A percentile compares a stretch with the other conserved stretches of the same genome.
These are phyloP conservation scores for Chaetura pelagica DNA, from an alignment of 2,113 vertebrate genomes.

Conservation along the genomic window DNA sequence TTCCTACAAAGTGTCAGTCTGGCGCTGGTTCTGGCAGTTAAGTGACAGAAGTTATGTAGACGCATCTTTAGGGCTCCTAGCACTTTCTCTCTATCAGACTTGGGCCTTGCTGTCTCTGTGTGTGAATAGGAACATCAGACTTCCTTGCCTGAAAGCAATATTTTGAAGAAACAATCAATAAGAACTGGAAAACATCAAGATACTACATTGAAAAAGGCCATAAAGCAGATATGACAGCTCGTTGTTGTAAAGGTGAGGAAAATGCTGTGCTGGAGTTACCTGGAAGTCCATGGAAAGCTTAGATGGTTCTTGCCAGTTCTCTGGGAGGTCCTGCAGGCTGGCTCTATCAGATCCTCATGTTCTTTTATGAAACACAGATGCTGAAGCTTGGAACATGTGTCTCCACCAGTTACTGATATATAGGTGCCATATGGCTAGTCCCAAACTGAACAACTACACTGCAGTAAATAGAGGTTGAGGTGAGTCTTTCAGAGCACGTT, in stretches of 20 bases:
- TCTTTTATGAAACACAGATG: slow-evolving; percentile 38
- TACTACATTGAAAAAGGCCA: background rate
- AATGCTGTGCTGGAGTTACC: background rate
- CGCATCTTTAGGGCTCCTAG: background rate
- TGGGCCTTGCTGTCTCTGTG: background rate
- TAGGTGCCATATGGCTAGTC: background rate
- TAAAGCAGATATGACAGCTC: background rate
- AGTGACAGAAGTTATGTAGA: background rate
- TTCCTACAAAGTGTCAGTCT: background rate
- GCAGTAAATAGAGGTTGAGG: background rate
- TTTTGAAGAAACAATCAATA: background rate
- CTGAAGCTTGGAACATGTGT: background rate
- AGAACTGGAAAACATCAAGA: background rate
- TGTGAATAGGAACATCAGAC: background rate
- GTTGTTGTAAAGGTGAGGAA: background rate
- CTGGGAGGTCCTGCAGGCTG: background rate
- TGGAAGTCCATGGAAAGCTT: background rate
- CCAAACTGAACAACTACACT: background rate
- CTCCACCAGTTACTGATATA: background rate
- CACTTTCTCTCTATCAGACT: background rate
- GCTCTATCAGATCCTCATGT: background rate
- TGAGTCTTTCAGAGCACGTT: background rate
- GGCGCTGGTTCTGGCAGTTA: background rate
- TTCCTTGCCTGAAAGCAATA: background rate
- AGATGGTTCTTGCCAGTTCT: background rate